Evolutionary conservation across 1,140 invertebrate genomes (phyloP).

Genomic region (Caenorhabditis briggsae): DNA sequence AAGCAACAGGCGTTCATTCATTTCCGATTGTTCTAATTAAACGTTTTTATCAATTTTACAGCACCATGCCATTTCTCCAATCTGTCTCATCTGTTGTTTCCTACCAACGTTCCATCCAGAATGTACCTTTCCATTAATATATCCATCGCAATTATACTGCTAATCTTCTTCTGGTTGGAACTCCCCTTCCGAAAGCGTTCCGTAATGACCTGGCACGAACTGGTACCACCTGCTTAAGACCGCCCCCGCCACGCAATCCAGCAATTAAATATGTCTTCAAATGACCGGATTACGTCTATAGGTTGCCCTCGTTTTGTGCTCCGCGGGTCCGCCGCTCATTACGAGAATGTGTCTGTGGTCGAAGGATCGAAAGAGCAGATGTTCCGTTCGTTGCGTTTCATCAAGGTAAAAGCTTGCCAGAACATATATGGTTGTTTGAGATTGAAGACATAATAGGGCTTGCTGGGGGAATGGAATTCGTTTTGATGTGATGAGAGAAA

Average conservation of each 20-base stretch:
- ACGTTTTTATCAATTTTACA: too few relatives aligned
- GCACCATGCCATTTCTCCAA: too few relatives aligned
- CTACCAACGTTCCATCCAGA: too few relatives aligned
- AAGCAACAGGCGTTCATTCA: too few relatives aligned
- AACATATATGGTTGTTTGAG: background rate
- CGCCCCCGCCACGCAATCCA: background rate
- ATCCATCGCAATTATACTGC: too few relatives aligned
- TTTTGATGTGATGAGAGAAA: background rate
- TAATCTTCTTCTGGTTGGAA: too few relatives aligned
- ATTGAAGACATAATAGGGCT: background rate
- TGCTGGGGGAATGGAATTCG: background rate
- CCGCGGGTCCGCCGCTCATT: too few relatives aligned
- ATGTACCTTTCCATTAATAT: too few relatives aligned
- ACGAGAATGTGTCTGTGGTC: background rate
- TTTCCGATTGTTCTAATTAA: too few relatives aligned
- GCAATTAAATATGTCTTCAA: background rate
- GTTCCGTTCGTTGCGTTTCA: background rate
- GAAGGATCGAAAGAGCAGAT: background rate
- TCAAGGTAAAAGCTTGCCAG: background rate
- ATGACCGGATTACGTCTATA: background rate
- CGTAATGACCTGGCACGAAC: background rate
- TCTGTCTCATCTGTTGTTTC: too few relatives aligned
- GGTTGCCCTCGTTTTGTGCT: background rate
- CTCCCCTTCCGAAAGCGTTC: too few relatives aligned
- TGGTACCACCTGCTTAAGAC: background rate